These are phyloP conservation scores for Phrixothrix hirtus DNA, from an alignment of 2,888 invertebrate genomes.

Conservation along the genomic window DNA sequence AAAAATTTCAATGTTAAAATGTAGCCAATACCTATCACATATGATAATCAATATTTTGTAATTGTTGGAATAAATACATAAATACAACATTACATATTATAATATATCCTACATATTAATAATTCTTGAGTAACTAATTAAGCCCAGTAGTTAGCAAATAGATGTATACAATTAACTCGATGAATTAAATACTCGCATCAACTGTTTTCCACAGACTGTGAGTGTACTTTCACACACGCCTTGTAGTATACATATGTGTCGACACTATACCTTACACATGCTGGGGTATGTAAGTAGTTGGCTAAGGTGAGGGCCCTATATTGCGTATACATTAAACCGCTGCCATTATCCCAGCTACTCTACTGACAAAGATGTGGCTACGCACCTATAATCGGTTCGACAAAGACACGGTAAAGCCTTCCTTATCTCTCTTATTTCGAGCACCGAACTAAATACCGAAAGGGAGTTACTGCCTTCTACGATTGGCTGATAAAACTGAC, in stretches of 20 bases:
- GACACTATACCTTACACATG: constrained; percentile 56
- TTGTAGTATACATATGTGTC: constrained; percentile 52
- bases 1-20: background rate
- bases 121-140: constrained; percentile 19
- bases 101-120: background rate
- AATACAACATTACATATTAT: too few species aligned
- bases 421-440: constrained; percentile 50
- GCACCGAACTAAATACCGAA: constrained; percentile 55
- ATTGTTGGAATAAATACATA: background rate
- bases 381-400: constrained; percentile 27
- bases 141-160: constrained; percentile 42
- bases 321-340: constrained; percentile 52
- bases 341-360: constrained; percentile 55
- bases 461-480: constrained; percentile 46
- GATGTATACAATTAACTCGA: constrained; percentile 40
- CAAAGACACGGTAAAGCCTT: constrained; percentile 31
- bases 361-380: constrained; percentile 50
- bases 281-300: constrained; percentile 54
- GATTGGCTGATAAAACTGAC: constrained; percentile 44
- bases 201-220: constrained; percentile 42
- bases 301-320: constrained; percentile 51
- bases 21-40: background rate
- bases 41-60: background rate
- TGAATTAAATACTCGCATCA: constrained; percentile 38
- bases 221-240: constrained; percentile 55